Conservation (phyloP, 1,140 invertebrate genomes). For the Lepidotrigona ventralis region DNA sequence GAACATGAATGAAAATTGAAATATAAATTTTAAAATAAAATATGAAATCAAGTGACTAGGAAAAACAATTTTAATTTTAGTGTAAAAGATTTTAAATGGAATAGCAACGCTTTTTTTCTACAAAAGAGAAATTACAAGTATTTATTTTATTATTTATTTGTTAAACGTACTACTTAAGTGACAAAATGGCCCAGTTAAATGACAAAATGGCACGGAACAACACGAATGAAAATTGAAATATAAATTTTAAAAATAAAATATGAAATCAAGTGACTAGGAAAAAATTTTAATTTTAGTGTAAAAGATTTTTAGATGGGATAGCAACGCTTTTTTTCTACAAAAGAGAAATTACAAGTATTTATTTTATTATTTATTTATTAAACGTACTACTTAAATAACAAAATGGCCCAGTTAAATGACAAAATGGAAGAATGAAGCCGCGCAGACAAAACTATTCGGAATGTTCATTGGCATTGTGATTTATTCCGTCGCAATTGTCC, state of each 20-base stretch:
- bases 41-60: too few species aligned
- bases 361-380: background rate
- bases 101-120: background rate
- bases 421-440: too few species aligned
- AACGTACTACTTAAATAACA: too few species aligned
- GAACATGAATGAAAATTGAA: too few species aligned
- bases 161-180: background rate
- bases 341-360: background rate
- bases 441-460: conserved; percentile 4
- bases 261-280: too few species aligned
- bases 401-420: background rate
- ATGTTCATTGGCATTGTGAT: conserved; percentile 12
- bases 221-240: too few species aligned
- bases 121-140: background rate
- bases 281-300: too few species aligned
- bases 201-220: background rate
- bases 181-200: background rate
- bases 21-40: too few species aligned
- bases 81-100: background rate
- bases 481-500: conserved; percentile 37
- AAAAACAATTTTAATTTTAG: too few species aligned
- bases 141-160: background rate
- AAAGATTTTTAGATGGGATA: background rate
- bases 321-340: background rate
- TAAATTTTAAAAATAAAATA: too few species aligned